phyloP scores from a whole-genome alignment of 2,888 invertebrate species.

The Polymixis flavicincta region DNA sequence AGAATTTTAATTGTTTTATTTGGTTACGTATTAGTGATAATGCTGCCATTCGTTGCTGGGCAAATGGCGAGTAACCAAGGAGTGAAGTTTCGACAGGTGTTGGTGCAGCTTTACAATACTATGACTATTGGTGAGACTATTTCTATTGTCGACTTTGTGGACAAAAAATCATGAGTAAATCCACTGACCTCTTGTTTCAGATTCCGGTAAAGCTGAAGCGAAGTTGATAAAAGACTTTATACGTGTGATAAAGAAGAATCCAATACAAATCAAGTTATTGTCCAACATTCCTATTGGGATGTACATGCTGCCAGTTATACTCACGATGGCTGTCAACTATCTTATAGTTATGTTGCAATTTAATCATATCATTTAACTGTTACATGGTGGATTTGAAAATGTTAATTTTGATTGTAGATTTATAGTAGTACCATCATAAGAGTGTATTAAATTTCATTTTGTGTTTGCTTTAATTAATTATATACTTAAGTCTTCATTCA shows the following conservation, averaged over 20 bases:
- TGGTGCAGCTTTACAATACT: slow-evolving; percentile 20
- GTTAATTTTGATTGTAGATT: not conserved
- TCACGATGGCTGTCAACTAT: slow-evolving; percentile 11
- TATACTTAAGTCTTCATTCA: too few relatives aligned
- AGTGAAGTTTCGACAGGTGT: slow-evolving; percentile 11
- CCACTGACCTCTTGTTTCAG: not conserved
- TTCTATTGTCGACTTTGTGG: not conserved
- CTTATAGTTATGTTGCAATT: slow-evolving; percentile 26
- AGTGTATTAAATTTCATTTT: not conserved
- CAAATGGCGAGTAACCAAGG: slow-evolving; percentile 28
- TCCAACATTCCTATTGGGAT: not conserved
- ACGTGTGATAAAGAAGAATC: not conserved
- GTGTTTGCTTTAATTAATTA: not conserved
- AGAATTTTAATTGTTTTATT: slow-evolving; percentile 12
- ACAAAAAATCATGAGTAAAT: not conserved
- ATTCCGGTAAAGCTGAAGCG: not conserved
- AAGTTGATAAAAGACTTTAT: slow-evolving; percentile 5
- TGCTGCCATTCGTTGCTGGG: slow-evolving; percentile 35
- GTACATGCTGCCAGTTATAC: slow-evolving; percentile 4
- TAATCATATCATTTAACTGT: slow-evolving; percentile 5
- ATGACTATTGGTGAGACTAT: slow-evolving; percentile 14
- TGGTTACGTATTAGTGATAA: slow-evolving; percentile 20
- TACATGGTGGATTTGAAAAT: not conserved
- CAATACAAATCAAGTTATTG: not conserved
- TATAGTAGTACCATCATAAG: not conserved